Evolutionary conservation across 2,113 vertebrate species (phyloP), one percentile per base, ranked within the genome.

Genomic region (Equus quagga): DNA sequence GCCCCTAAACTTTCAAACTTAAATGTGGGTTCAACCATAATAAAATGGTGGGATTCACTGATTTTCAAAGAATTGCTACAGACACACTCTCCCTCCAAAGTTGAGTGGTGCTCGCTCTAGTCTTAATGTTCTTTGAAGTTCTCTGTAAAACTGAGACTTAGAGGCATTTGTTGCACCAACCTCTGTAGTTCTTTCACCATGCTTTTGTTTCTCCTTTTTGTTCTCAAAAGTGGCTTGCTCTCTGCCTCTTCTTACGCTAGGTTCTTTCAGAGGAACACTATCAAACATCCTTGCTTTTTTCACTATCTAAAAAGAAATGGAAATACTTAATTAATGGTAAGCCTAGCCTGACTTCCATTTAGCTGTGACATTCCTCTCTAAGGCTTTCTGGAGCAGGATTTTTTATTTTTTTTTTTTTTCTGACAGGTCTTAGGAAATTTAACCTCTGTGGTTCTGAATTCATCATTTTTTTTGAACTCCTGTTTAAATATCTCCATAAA

Each of bases 371-470:
- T n/a, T 92, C 95, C 85, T 86, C 90, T 94, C 58, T 84, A 90
- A 88, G 51, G 49, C 49, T 98, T 94, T 97, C 81, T 90, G 80
- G 31, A 95, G n/a, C 10, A 88, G 21, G 54, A 51, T 83, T 69
- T 91, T 89, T 70, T 49, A 26, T 8, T 8, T 81, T 64, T 72
- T 82, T 88, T 70, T 73, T 69, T 12, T 1, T 13, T 84, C 65
- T 97, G 94, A 82, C 60, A 95, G 54, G 65, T 96, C 86, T 94
- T 85, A 81, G 81, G 62, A 96, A 89, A 96, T 80, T 80, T 97
- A 95, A 83, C 58, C 58, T 94, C 60, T 92, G 44, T 92, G 79
- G 51, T 84, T 97, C 76, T 94, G 8, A 96, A 95, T 87, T 64
- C 15, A 90, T 92, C 13, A 70, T 44, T 92, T 75, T 41, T 56